Conservation (phyloP, 2,113 vertebrate species). For the Brienomyrus brachyistius region DNA sequence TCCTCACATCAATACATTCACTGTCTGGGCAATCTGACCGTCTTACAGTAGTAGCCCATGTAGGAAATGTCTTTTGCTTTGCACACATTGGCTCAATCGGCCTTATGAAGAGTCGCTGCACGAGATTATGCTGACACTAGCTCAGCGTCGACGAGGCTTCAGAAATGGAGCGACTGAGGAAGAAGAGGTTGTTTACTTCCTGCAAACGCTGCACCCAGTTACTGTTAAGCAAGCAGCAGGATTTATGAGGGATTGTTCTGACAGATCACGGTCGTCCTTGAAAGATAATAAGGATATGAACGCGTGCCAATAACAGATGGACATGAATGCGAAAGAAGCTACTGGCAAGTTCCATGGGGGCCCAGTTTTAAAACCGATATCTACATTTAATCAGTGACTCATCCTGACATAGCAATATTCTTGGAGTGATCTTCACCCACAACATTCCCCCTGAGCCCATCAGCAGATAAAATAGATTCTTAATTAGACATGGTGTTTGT, state of each 20-base stretch:
- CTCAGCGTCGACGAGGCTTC: not conserved
- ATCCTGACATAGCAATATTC: constrained; percentile 16
- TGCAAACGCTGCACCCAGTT: not conserved
- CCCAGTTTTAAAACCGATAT: not conserved
- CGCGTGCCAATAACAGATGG: not conserved
- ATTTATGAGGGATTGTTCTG: not conserved
- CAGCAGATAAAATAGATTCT: constrained; percentile 16
- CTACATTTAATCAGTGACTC: not conserved
- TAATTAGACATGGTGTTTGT: constrained; percentile 7
- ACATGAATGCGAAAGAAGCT: constrained; percentile 1
- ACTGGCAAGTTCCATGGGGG: not conserved
- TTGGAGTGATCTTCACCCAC: constrained; percentile 6
- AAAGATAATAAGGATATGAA: constrained; percentile 15
- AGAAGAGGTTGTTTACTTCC: not conserved
- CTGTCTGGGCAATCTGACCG: not conserved
- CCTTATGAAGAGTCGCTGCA: not conserved
- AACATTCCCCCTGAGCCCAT: not conserved
- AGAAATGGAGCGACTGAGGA: not conserved
- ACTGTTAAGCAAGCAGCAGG: not conserved
- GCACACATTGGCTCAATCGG: not conserved
- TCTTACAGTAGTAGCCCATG: not conserved
- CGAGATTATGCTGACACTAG: not conserved
- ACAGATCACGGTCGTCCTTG: not conserved
- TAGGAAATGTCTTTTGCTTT: not conserved
- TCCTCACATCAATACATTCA: not conserved